Evolutionary conservation across 2,797 vertebrate genomes (phyloP).

Genomic region (Simalia tracyae): DNA sequence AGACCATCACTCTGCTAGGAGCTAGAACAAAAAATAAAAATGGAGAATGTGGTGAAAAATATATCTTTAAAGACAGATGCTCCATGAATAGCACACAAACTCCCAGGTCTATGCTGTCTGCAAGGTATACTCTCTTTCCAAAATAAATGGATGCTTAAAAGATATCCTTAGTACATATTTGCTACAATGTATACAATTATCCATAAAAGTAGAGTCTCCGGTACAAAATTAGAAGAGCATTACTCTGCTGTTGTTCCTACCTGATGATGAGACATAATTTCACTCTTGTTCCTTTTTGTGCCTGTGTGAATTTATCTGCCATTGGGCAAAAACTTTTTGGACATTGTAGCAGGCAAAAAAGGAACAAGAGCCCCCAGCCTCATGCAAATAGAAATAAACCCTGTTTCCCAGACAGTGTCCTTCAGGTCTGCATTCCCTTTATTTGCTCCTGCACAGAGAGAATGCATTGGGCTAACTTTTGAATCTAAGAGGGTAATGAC

Average conservation of each 20-base stretch:
- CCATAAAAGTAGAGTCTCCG: background rate
- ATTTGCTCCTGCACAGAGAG: background rate
- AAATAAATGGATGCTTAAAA: background rate
- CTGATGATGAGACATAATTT: background rate
- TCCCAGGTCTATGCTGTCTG: background rate
- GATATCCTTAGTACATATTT: background rate
- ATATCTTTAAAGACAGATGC: background rate
- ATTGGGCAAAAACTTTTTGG: background rate
- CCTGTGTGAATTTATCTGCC: background rate
- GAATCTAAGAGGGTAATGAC: background rate
- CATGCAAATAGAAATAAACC: background rate
- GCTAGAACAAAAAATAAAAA: constrained; percentile 22
- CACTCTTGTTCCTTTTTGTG: background rate
- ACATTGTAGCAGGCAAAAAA: no score
- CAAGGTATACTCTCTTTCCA: background rate
- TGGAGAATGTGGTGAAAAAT: background rate
- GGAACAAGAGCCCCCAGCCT: background rate
- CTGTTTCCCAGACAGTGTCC: background rate
- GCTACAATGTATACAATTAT: background rate
- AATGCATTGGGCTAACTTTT: background rate
- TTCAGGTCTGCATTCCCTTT: background rate
- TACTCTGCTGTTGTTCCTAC: background rate
- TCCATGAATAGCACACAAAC: background rate
- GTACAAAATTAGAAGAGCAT: background rate
- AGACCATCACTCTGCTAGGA: constrained; percentile 49